Conservation (phyloP, 1,140 invertebrate genomes). For the Idris sp. region DNA sequence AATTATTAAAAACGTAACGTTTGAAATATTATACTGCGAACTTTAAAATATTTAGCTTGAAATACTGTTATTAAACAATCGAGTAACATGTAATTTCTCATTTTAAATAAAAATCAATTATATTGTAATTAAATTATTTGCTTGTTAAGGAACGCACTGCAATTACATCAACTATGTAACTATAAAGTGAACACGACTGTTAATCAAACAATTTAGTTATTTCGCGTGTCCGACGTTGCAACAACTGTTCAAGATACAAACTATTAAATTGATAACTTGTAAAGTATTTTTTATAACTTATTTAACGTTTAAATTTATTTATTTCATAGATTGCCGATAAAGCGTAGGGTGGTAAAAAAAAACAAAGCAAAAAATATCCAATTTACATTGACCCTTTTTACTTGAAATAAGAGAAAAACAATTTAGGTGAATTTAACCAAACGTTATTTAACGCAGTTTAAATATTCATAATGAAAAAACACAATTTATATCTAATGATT, state of each 20-base stretch:
- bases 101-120: conserved; percentile 1
- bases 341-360: background rate
- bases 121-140: too few relatives aligned
- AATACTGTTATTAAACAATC: too few relatives aligned
- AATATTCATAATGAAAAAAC: too few relatives aligned
- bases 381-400: conserved; percentile 1
- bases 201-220: conserved; percentile 25
- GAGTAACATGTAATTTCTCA: conserved; percentile 3
- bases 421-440: too few relatives aligned
- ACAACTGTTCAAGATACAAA: conserved; percentile 5
- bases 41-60: too few relatives aligned
- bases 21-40: too few relatives aligned
- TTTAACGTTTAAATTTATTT: conserved; percentile 26
- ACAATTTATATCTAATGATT: too few relatives aligned
- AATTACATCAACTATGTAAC: conserved; percentile 32
- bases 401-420: background rate
- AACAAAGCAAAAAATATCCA: conserved; percentile 1
- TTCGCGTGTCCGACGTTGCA: conserved; percentile 28
- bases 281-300: conserved; percentile 6
- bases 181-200: conserved; percentile 18
- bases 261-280: conserved; percentile 20
- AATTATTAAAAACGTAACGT: too few relatives aligned
- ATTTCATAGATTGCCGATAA: background rate
- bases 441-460: too few relatives aligned
- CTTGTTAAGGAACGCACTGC: conserved; percentile 2